Percentiles rank a stretch among this genome's conserved stretches.
phyloP scores from a whole-genome alignment of 2,888 invertebrate species.

The Antheraea assamensis region DNA sequence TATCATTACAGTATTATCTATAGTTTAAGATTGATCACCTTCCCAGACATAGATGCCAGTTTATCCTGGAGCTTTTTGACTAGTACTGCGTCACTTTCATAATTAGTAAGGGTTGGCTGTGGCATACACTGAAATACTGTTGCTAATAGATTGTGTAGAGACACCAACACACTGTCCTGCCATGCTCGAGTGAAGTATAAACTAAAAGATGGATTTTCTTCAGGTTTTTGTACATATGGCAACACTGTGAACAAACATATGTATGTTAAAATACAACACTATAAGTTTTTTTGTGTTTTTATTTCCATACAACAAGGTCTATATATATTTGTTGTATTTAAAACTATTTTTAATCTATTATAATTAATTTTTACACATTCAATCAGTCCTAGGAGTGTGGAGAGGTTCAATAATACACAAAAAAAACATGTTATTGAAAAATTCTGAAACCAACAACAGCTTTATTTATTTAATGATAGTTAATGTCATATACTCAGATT shows the following conservation, averaged over 20 bases:
- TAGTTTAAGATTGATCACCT: slow-evolving; percentile 44
- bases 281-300: background rate
- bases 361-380: too few species aligned
- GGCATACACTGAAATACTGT: slow-evolving; percentile 94
- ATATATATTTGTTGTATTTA: background rate
- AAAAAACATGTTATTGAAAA: background rate
- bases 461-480: too few species aligned
- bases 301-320: background rate
- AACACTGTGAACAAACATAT: slow-evolving; percentile 85
- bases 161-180: slow-evolving; percentile 96
- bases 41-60: slow-evolving; percentile 84
- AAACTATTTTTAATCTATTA: too few species aligned
- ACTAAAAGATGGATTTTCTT: slow-evolving; percentile 93
- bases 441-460: too few species aligned
- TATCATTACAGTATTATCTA: background rate
- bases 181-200: slow-evolving; percentile 96
- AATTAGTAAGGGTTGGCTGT: slow-evolving; percentile 91
- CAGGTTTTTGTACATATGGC: slow-evolving; percentile 95
- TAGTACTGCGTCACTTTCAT: slow-evolving; percentile 91
- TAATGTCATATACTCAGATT: too few species aligned
- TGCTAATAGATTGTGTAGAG: slow-evolving; percentile 95
- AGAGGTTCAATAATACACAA: too few species aligned
- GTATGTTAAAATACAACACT: background rate
- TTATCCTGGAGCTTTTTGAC: slow-evolving; percentile 93
- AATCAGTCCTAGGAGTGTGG: too few species aligned